A percentile compares a stretch with the other conserved stretches of the same genome.
Conservation (phyloP, 35 echinoderm and acorn worm genomes). For the Lytechinus pictus region DNA sequence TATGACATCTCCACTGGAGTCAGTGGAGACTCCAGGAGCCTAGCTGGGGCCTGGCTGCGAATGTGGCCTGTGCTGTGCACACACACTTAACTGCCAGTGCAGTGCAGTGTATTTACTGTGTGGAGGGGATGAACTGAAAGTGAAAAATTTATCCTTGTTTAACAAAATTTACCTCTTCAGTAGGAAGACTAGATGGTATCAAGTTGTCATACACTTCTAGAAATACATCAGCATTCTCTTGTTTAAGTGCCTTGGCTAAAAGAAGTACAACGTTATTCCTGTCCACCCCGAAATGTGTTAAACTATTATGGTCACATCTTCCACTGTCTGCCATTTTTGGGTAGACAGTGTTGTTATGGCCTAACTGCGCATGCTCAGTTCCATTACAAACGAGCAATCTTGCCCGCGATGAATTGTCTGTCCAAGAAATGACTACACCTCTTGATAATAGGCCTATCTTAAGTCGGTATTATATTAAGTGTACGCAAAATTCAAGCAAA, state of each 20-base stretch:
- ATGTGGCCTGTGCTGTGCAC: no score
- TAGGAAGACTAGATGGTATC: constrained; percentile 25
- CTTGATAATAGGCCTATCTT: not conserved
- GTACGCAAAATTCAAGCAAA: not conserved
- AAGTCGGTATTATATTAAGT: not conserved
- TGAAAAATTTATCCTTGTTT: not conserved
- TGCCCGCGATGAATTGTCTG: not conserved
- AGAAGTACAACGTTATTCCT: constrained; percentile 17
- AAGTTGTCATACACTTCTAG: constrained; percentile 49
- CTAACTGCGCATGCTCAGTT: constrained; percentile 51
- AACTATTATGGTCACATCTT: constrained; percentile 33
- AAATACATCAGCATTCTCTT: constrained; percentile 41
- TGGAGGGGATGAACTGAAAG: not conserved
- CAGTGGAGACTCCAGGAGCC: no score
- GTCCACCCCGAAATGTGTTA: constrained; percentile 28
- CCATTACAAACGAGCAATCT: constrained; percentile 6
- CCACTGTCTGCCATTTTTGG: constrained; percentile 54
- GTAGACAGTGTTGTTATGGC: constrained; percentile 55
- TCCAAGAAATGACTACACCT: not conserved
- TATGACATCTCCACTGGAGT: no score
- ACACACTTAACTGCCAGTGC: no score
- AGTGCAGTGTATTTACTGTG: not conserved
- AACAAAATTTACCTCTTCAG: constrained; percentile 28
- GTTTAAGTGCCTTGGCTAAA: constrained; percentile 43
- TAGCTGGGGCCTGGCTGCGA: no score